phyloP scores from a whole-genome alignment of 2,888 invertebrate species.

The Tinea pellionella region DNA sequence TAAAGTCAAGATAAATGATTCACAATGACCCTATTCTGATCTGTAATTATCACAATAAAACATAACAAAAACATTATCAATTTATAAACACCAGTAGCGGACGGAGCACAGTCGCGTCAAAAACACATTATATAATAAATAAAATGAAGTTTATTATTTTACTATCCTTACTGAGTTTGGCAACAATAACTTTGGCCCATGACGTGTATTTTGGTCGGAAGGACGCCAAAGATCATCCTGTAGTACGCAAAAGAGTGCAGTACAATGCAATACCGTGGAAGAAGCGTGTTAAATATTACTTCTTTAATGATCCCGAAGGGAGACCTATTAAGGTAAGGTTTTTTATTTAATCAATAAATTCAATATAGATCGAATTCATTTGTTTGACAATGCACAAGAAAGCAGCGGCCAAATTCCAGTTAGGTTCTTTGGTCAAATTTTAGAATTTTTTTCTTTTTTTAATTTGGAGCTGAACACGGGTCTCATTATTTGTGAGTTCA shows the following conservation, averaged over 20 bases:
- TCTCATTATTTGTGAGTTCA: no score
- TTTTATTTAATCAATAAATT: no score
- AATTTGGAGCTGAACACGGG: no score
- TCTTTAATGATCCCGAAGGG: conserved; percentile 24
- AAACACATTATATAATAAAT: neutral
- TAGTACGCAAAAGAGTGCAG: conserved; percentile 27
- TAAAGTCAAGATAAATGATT: conserved; percentile 5
- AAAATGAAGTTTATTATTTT: neutral
- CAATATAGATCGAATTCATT: no score
- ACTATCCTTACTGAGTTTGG: neutral
- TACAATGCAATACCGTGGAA: conserved; percentile 35
- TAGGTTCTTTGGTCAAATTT: no score
- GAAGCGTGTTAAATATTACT: conserved; percentile 30
- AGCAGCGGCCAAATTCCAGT: no score
- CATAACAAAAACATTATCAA: neutral
- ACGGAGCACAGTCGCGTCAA: neutral
- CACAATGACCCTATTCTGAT: conserved; percentile 1
- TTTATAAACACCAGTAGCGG: neutral
- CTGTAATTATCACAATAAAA: neutral
- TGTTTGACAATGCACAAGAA: no score
- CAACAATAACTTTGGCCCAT: conserved; percentile 22
- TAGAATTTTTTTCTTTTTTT: no score
- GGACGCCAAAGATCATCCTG: conserved; percentile 21
- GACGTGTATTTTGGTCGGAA: conserved; percentile 33
- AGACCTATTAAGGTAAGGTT: conserved; percentile 29